Percentiles rank a stretch among this genome's conserved stretches.
Conservation (phyloP, 2,113 vertebrate genomes). For the Tricholaema leucomelas region DNA sequence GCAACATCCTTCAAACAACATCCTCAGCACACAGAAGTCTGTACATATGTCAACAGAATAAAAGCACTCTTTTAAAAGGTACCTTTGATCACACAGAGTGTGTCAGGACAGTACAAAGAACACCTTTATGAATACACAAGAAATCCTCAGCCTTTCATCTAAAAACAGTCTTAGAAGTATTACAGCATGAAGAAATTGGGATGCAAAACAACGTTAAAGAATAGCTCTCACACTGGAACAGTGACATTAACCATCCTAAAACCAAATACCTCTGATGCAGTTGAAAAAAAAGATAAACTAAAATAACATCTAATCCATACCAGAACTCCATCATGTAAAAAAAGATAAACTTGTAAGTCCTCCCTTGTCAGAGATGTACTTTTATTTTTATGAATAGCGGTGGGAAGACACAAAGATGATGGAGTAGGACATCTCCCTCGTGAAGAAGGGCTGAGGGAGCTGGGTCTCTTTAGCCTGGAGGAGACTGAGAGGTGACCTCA, state of each 20-base stretch:
- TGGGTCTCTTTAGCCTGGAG: no score
- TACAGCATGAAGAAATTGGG: neutral
- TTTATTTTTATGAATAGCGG: neutral
- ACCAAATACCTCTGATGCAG: neutral
- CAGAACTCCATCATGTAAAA: neutral
- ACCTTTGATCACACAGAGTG: constrained; percentile 22
- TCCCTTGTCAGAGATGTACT: neutral
- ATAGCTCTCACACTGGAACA: neutral
- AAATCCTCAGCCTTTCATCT: constrained; percentile 8
- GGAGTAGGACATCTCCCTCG: no score
- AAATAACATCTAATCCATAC: neutral
- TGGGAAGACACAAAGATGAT: neutral
- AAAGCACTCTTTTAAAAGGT: neutral
- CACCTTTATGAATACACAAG: neutral
- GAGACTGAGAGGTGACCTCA: no score
- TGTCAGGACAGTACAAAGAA: neutral
- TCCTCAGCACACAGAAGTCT: neutral
- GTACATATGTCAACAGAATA: neutral
- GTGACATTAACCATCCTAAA: neutral
- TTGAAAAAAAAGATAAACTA: neutral
- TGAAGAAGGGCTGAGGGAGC: no score
- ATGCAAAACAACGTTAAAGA: neutral
- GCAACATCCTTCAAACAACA: neutral
- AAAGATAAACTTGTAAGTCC: neutral
- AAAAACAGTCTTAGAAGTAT: neutral